phyloP scores from a whole-genome alignment of 2,888 invertebrate species.

The Opisthograptis luteolata region DNA sequence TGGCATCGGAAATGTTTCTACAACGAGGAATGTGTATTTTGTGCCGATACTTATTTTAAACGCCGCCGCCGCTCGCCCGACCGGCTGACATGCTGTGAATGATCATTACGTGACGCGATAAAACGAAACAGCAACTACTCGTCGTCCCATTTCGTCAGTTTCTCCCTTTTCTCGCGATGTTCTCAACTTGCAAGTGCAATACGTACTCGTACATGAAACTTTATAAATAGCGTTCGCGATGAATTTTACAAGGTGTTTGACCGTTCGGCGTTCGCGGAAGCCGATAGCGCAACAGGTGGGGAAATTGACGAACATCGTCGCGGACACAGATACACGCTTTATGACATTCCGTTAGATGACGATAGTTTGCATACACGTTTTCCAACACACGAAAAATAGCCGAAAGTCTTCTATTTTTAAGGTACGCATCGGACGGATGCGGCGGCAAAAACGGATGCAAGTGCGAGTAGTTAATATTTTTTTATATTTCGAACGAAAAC shows the following conservation, averaged over 20 bases:
- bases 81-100: slow-evolving; percentile 31
- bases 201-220: slow-evolving; percentile 10
- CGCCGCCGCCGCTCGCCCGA: slow-evolving; percentile 8
- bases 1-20: slow-evolving; percentile 22
- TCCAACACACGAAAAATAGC: not conserved
- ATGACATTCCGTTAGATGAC: slow-evolving; percentile 5
- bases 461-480: slow-evolving; percentile 5
- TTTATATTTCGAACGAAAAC: slow-evolving; percentile 28
- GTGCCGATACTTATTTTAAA: slow-evolving; percentile 25
- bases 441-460: slow-evolving; percentile 14
- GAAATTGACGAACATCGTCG: slow-evolving; percentile 27
- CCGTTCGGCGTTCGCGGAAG: slow-evolving; percentile 33
- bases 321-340: slow-evolving; percentile 4
- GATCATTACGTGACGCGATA: slow-evolving; percentile 25
- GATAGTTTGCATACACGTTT: slow-evolving; percentile 1
- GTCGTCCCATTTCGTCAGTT: slow-evolving; percentile 8
- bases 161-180: slow-evolving; percentile 14
- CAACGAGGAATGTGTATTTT: slow-evolving; percentile 24
- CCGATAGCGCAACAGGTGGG: slow-evolving; percentile 44
- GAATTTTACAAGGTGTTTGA: slow-evolving; percentile 38
- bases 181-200: slow-evolving; percentile 20
- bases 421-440: not conserved
- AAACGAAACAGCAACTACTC: slow-evolving; percentile 16
- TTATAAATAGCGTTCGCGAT: slow-evolving; percentile 29
- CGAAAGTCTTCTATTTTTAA: not conserved